phyloP scores from a whole-genome alignment of 2,888 invertebrate species.

The Gastracanthus pulcherrimus region DNA sequence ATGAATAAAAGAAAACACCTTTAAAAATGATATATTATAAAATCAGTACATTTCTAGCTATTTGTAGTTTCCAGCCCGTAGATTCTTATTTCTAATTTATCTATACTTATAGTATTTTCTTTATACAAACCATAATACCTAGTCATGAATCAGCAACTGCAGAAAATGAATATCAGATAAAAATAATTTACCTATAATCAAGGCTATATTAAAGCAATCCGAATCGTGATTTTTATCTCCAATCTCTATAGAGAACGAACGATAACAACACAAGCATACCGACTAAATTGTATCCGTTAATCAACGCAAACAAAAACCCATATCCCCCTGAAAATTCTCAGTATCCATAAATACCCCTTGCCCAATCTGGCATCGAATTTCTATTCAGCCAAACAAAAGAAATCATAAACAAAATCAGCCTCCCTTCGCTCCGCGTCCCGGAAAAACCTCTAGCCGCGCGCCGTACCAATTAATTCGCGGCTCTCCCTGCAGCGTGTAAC shows the following conservation, averaged over 20 bases:
- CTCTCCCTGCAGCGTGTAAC: not conserved
- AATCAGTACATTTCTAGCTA: too few relatives aligned
- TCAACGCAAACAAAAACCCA: not conserved
- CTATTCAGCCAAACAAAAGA: not conserved
- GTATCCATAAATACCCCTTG: not conserved
- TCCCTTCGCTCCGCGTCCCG: too few relatives aligned
- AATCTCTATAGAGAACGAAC: not conserved
- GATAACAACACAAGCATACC: not conserved
- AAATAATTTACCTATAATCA: not conserved
- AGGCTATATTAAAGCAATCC: not conserved
- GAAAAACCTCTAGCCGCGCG: not conserved
- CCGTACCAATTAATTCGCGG: slow-evolving; percentile 20
- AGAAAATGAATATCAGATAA: not conserved
- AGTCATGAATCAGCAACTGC: not conserved
- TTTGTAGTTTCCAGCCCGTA: too few relatives aligned
- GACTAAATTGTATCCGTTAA: not conserved
- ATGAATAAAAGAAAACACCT: too few relatives aligned
- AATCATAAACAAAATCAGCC: not conserved
- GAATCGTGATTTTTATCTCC: not conserved
- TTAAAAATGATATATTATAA: too few relatives aligned
- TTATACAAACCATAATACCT: too few relatives aligned
- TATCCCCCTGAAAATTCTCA: not conserved
- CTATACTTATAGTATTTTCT: too few relatives aligned
- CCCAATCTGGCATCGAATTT: not conserved
- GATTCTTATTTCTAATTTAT: too few relatives aligned